phyloP scores from a whole-genome alignment of 2,888 invertebrate genomes.

The Nephrotoma flavescens region DNA sequence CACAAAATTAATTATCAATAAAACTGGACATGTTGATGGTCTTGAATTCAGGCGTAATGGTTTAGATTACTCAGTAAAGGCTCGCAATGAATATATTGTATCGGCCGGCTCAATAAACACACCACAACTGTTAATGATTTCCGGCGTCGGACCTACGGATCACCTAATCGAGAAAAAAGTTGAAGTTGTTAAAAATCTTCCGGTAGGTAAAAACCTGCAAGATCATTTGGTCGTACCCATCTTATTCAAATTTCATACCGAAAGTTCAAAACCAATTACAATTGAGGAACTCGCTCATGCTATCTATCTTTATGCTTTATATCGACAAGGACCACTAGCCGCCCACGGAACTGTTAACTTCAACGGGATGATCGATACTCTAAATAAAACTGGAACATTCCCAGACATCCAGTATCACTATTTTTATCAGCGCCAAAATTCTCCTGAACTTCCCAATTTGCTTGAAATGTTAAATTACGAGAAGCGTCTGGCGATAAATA shows the following conservation, averaged over 20 bases:
- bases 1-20: slow-evolving; percentile 39
- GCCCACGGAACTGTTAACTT: slow-evolving; percentile 23
- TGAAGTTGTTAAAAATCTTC: slow-evolving; percentile 39
- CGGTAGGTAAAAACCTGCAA: slow-evolving; percentile 47
- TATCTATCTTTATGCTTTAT: too few relatives aligned
- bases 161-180: slow-evolving; percentile 39
- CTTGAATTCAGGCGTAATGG: slow-evolving; percentile 21
- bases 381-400: too few relatives aligned
- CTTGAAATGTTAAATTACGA: slow-evolving; percentile 46
- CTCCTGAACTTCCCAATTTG: slow-evolving; percentile 45
- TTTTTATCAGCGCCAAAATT: slow-evolving; percentile 43
- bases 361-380: too few relatives aligned
- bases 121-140: slow-evolving; percentile 69
- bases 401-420: too few relatives aligned
- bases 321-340: too few relatives aligned
- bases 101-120: slow-evolving; percentile 65
- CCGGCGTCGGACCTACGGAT: slow-evolving; percentile 49
- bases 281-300: neutral
- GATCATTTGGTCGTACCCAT: slow-evolving; percentile 32
- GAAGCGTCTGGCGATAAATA: slow-evolving; percentile 21
- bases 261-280: too few relatives aligned
- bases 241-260: slow-evolving; percentile 34
- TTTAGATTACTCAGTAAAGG: slow-evolving; percentile 32
- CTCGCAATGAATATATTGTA: slow-evolving; percentile 53
- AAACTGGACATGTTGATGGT: slow-evolving; percentile 23